Evolutionary conservation across 2,797 vertebrate genomes (phyloP), one percentile per base, ranked within the genome.

Genomic region (Phrynocephalus forsythii): DNA sequence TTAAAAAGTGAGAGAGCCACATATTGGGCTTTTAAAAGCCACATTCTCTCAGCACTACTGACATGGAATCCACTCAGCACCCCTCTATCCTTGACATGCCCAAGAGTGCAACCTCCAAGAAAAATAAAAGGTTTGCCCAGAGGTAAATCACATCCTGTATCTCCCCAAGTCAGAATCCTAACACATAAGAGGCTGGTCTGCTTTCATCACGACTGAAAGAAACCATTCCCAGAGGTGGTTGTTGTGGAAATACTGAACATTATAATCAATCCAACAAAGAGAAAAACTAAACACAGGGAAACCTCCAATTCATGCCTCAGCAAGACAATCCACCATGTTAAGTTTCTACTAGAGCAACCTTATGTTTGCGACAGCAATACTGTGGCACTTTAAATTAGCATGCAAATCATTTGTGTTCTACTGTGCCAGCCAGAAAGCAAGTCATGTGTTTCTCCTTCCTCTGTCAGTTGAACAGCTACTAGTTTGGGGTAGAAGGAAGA

Each of bases 181-280:
- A 91, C 82, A 85, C 13, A 6, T 88, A 89, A 93, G 16, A 33
- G 0, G 0, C 81, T 72, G 84, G 78, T 88, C 89, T 79, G 44
- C 75, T 78, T 79, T 66, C 76, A 79, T 89, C 83, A 1, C 1
- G 81, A 91, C 77, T 90, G 84, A 88, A 89, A 83, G 56, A 78
- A 84, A 69, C n/a, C 77, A 63, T 90, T 87, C 83, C 91, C 90
- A 22, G 7, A 28, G 28, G 28, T 71, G 33, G 68, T 33, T 11
- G 44, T 16, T 63, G 18, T 20, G 13, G 60, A 86, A 79, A 71
- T 67, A 83, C 78, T 88, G 69, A 44, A 91, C 92, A 91, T 83
- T 1, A 38, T 93, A 92, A 92, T 2, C 38, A 94, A 92, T 89
- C 79, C 69, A 86, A 83, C 28, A 91, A 73, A 85, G 86, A 92